Percentiles rank a stretch among this genome's conserved stretches.
Conservation (phyloP, 2,888 invertebrate genomes). For the Pecten maximus region DNA sequence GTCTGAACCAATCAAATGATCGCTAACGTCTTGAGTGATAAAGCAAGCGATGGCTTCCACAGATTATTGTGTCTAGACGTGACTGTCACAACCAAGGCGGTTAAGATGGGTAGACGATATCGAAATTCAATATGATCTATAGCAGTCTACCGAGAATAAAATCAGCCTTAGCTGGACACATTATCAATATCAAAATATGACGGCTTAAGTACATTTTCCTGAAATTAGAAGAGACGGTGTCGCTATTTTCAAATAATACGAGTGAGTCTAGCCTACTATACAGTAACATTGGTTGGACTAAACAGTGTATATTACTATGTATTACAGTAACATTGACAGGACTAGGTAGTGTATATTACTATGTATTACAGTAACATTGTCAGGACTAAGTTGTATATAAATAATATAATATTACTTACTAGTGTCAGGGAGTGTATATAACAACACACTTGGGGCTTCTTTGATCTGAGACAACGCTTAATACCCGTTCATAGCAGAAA, state of each 20-base stretch:
- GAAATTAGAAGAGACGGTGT: neutral
- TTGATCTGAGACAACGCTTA: neutral
- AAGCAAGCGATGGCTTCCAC: too few species aligned
- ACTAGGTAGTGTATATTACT: neutral
- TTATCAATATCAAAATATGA: too few species aligned
- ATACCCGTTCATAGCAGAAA: neutral
- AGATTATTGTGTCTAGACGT: neutral
- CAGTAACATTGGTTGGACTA: neutral
- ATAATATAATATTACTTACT: neutral
- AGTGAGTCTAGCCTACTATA: too few species aligned
- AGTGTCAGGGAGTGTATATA: neutral
- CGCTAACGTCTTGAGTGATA: too few species aligned
- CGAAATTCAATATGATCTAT: too few species aligned
- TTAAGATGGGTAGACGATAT: neutral
- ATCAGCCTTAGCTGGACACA: too few species aligned
- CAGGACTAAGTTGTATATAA: neutral
- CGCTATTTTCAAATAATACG: neutral
- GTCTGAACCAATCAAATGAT: too few species aligned
- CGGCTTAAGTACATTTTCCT: neutral
- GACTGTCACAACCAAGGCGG: neutral
- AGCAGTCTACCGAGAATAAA: too few species aligned
- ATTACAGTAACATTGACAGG: neutral
- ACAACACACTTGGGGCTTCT: neutral
- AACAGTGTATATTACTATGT: neutral
- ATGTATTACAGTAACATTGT: neutral